Evolutionary conservation across 1,140 invertebrate genomes (phyloP).

Genomic region (Phenacoccus solenopsis): DNA sequence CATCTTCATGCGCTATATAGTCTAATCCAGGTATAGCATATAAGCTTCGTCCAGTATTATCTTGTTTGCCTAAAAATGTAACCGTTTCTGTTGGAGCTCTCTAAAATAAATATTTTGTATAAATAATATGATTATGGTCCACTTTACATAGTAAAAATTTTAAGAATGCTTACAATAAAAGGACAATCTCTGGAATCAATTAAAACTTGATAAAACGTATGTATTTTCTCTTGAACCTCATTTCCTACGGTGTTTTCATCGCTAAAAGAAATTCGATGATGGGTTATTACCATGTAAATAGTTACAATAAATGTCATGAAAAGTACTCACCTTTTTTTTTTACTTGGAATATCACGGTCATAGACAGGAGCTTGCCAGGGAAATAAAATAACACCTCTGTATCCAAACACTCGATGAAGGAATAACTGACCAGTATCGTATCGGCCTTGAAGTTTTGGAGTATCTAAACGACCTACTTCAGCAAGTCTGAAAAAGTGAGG

Average conservation of each 20-base stretch:
- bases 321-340: conserved; percentile 25
- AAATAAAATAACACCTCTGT: conserved; percentile 87
- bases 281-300: not conserved
- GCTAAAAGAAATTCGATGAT: conserved; percentile 6
- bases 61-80: conserved; percentile 92
- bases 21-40: conserved; percentile 92
- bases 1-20: conserved; percentile 93
- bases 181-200: conserved; percentile 94
- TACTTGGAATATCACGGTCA: conserved; percentile 67
- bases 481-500: conserved; percentile 43
- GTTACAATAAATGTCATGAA: not conserved
- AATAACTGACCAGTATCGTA: conserved; percentile 94
- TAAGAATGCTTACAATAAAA: conserved; percentile 65
- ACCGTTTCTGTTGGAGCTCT: conserved; percentile 92
- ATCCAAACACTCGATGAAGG: conserved; percentile 88
- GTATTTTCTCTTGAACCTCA: conserved; percentile 78
- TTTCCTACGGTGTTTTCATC: conserved; percentile 45
- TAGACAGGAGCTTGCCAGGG: conserved; percentile 91
- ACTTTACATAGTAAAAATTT: not conserved
- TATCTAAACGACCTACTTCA: conserved; percentile 67
- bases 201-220: conserved; percentile 93
- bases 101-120: conserved; percentile 37
- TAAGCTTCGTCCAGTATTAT: conserved; percentile 77
- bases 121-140: not conserved
- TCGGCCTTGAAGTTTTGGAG: conserved; percentile 71